Conservation (phyloP, 2,113 vertebrate species). For the Crotalus horridus region DNA sequence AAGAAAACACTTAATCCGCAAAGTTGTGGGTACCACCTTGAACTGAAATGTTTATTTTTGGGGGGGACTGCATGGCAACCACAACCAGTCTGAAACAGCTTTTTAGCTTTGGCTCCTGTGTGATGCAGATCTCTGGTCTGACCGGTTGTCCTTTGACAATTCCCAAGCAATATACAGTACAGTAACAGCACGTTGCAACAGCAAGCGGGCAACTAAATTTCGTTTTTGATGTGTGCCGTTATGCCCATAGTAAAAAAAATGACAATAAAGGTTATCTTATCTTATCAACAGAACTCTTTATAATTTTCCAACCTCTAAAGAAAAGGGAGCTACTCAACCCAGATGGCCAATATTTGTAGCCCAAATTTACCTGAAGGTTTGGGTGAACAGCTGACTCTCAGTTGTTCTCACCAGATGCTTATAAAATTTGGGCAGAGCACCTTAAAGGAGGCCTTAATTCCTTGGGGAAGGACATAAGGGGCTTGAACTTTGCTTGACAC, state of each 20-base stretch:
- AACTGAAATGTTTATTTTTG: neutral
- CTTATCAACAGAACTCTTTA: neutral
- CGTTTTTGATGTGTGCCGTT: no score
- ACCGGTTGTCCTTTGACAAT: neutral
- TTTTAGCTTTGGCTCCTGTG: neutral
- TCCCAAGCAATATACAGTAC: neutral
- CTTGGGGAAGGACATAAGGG: no score
- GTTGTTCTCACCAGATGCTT: neutral
- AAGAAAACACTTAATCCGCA: neutral
- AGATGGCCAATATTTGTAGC: neutral
- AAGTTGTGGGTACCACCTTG: neutral
- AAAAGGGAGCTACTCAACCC: neutral
- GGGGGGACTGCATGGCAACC: neutral
- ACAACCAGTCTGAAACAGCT: neutral
- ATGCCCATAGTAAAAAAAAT: no score
- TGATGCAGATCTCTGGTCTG: neutral
- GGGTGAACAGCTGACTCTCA: neutral
- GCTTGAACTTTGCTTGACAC: no score
- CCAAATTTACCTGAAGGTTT: neutral
- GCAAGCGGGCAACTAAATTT: no score
- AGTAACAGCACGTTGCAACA: neutral
- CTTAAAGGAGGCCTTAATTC: neutral
- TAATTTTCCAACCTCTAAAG: neutral
- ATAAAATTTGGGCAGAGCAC: neutral
- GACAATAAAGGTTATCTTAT: no score